Conservation (phyloP, 2,797 vertebrate genomes). For the Megalops cyprinoides region DNA sequence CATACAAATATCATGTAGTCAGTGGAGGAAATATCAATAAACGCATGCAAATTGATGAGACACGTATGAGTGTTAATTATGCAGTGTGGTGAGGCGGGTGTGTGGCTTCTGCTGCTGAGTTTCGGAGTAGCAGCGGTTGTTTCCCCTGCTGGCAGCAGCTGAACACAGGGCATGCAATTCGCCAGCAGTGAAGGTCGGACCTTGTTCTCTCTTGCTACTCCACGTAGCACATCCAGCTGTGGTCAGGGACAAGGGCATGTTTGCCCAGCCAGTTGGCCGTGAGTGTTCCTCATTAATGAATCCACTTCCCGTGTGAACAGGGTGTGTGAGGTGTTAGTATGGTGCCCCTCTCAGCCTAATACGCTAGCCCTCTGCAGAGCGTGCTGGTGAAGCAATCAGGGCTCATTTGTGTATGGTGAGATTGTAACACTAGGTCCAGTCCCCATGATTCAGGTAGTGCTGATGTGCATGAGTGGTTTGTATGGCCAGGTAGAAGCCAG, state of each 20-base stretch:
- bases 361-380: neutral
- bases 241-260: neutral
- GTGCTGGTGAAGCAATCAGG: neutral
- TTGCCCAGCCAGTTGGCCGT: neutral
- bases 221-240: neutral
- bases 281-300: neutral
- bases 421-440: neutral
- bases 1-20: conserved; percentile 20
- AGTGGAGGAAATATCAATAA: neutral
- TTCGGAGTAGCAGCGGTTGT: conserved; percentile 20
- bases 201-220: neutral
- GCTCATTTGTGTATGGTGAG: neutral
- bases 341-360: neutral
- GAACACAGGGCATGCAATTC: neutral
- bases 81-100: neutral
- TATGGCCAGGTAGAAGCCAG: neutral
- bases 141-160: neutral
- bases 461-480: neutral
- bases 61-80: neutral
- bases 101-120: neutral
- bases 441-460: neutral
- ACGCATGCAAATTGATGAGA: neutral
- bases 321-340: neutral
- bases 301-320: neutral
- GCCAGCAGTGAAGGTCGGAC: neutral